Conservation (phyloP, 2,888 invertebrate genomes). For the Noctua janthina region DNA sequence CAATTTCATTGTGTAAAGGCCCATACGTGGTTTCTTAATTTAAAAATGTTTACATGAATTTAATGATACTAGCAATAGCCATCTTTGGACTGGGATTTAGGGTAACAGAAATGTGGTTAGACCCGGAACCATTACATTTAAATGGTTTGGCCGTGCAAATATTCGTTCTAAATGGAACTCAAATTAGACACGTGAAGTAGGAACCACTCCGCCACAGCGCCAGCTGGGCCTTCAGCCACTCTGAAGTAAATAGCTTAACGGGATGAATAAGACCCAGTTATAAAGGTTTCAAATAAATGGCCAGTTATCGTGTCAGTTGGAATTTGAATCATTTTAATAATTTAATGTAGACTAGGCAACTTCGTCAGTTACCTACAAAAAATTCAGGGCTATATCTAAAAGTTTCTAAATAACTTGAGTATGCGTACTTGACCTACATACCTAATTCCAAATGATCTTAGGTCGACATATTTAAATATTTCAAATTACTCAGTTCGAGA, state of each 20-base stretch:
- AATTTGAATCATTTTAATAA: neutral
- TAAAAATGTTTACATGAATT: neutral
- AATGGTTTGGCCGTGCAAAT: neutral
- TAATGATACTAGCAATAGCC: neutral
- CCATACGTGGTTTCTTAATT: neutral
- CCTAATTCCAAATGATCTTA: constrained; percentile 31
- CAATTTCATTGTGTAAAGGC: neutral
- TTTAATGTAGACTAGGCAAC: neutral
- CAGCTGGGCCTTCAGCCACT: neutral
- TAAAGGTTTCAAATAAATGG: neutral
- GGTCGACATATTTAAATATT: constrained; percentile 31
- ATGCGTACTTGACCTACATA: constrained; percentile 50
- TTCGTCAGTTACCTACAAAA: neutral
- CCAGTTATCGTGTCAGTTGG: neutral
- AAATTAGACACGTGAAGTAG: neutral
- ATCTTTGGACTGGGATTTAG: neutral
- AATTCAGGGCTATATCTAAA: neutral
- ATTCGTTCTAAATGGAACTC: neutral
- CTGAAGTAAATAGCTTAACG: neutral
- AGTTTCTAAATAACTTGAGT: neutral
- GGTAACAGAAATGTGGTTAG: neutral
- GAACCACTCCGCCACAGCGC: neutral
- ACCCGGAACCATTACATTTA: neutral
- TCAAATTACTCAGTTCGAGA: constrained; percentile 26
- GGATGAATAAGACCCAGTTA: neutral